phyloP scores from a whole-genome alignment of 2,113 vertebrate genomes.

The Clupea harengus region DNA sequence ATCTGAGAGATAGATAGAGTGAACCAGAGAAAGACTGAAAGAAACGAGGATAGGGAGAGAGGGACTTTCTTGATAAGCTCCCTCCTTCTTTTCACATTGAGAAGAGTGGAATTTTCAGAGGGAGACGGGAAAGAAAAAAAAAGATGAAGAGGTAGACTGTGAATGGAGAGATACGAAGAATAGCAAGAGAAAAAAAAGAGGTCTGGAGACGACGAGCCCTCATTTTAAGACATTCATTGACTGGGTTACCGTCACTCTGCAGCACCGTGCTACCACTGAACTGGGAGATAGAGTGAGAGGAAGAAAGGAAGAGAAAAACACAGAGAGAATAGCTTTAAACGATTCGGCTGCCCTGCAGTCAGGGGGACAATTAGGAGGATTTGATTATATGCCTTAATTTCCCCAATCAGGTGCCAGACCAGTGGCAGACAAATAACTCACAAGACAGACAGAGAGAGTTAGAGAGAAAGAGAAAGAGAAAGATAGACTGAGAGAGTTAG shows the following conservation, averaged over 20 bases:
- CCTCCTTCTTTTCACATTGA: background rate
- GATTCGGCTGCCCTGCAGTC: constrained; percentile 46
- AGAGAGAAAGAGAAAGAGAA: constrained; percentile 16
- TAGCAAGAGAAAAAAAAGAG: background rate
- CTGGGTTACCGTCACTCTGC: background rate
- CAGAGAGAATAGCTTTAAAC: constrained; percentile 22
- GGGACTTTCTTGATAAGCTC: background rate
- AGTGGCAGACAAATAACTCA: constrained; percentile 2
- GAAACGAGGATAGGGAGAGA: constrained; percentile 14
- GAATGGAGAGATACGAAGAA: background rate
- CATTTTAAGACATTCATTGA: constrained; percentile 9
- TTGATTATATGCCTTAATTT: constrained; percentile 59
- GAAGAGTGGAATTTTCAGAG: constrained; percentile 19
- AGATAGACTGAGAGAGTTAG: constrained; percentile 17
- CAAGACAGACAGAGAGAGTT: constrained; percentile 13
- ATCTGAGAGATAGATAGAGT: background rate
- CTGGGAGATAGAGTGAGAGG: background rate
- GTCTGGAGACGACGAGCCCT: constrained; percentile 16
- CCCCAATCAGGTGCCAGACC: constrained; percentile 49
- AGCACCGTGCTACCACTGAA: background rate
- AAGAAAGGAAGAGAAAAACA: background rate
- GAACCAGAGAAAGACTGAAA: constrained; percentile 30
- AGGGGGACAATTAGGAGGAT: constrained; percentile 53
- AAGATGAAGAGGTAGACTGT: constrained; percentile 15
- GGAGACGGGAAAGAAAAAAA: background rate